phyloP scores from a whole-genome alignment of 2,888 invertebrate genomes.

The Pristionchus exspectatus region DNA sequence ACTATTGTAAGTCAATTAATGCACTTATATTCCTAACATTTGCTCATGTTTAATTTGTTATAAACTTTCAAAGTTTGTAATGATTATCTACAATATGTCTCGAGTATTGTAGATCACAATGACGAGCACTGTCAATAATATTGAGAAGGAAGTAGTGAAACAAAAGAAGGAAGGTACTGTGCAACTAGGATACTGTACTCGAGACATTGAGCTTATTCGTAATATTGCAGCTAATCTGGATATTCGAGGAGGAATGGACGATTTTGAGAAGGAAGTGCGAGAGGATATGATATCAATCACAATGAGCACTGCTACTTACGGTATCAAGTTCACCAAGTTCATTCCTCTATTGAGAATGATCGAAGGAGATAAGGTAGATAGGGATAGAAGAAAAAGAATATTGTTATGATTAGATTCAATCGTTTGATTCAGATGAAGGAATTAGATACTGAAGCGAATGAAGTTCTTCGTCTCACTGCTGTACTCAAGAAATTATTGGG shows the following conservation, averaged over 20 bases:
- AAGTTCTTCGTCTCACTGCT: background rate
- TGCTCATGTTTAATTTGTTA: no score
- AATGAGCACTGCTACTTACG: background rate
- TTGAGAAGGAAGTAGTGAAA: conserved; percentile 1
- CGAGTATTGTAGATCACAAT: background rate
- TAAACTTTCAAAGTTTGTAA: no score
- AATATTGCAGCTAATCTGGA: background rate
- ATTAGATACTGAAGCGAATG: background rate
- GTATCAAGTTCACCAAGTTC: background rate
- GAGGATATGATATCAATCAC: background rate
- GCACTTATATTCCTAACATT: background rate
- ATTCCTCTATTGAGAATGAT: background rate
- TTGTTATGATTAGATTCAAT: background rate
- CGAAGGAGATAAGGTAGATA: background rate
- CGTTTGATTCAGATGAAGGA: background rate
- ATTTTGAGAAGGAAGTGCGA: background rate
- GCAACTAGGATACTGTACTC: background rate
- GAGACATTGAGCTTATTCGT: background rate
- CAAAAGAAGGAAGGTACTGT: conserved; percentile 1
- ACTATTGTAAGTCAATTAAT: background rate
- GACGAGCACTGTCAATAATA: background rate
- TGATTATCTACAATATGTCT: background rate
- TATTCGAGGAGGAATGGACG: background rate
- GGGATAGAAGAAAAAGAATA: background rate
- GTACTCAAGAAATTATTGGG: background rate